A percentile compares a stretch with the other conserved stretches of the same genome.
These are phyloP conservation scores for Leptura quadrifasciata DNA, from an alignment of 2,888 invertebrate species.

Conservation along the genomic window DNA sequence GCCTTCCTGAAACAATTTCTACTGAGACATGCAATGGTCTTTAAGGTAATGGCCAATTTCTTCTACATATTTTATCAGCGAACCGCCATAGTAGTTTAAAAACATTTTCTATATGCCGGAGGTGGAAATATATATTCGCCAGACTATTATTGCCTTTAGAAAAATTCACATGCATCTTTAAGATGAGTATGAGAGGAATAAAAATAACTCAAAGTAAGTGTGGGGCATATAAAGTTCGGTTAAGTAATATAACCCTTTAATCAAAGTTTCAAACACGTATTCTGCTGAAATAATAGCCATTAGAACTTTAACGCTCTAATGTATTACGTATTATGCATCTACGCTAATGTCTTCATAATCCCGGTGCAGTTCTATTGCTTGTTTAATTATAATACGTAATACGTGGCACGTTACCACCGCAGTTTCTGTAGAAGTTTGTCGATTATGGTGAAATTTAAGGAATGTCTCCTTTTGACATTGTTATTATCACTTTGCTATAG, in stretches of 20 bases:
- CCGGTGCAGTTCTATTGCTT: background rate
- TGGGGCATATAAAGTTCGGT: background rate
- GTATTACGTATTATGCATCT: slow-evolving; percentile 15
- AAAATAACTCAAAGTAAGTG: slow-evolving; percentile 17
- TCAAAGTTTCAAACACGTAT: slow-evolving; percentile 3
- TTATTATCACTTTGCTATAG: too few relatives aligned
- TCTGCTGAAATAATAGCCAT: slow-evolving; percentile 6
- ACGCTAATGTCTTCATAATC: slow-evolving; percentile 22
- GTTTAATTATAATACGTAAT: slow-evolving; percentile 9
- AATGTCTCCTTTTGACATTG: too few relatives aligned
- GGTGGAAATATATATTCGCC: slow-evolving; percentile 47
- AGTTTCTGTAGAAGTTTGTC: background rate
- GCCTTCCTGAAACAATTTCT: slow-evolving; percentile 43
- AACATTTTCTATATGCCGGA: slow-evolving; percentile 49
- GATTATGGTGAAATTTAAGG: too few relatives aligned
- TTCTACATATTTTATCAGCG: slow-evolving; percentile 53
- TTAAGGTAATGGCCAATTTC: slow-evolving; percentile 52
- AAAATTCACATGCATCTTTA: slow-evolving; percentile 40
- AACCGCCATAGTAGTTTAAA: slow-evolving; percentile 24
- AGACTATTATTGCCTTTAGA: slow-evolving; percentile 44
- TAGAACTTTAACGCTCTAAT: slow-evolving; percentile 16
- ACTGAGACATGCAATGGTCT: slow-evolving; percentile 43
- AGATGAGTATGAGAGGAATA: background rate
- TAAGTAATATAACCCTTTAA: slow-evolving; percentile 8
- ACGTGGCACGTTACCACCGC: background rate